A percentile compares a stretch with the other conserved stretches of the same genome.
phyloP scores from a whole-genome alignment of 2,113 vertebrate genomes.

The Todiramphus saurophagus region DNA sequence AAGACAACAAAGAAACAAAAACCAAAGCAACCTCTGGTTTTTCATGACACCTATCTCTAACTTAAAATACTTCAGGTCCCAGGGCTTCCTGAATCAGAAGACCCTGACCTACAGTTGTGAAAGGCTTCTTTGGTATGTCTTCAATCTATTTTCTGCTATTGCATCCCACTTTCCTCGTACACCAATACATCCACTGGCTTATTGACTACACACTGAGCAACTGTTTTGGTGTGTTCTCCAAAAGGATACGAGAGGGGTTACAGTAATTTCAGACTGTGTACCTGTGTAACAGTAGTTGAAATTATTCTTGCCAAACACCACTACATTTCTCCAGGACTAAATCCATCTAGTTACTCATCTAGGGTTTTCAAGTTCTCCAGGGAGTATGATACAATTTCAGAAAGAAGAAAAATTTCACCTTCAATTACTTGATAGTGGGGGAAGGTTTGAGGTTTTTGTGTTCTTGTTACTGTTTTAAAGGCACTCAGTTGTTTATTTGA shows the following conservation, averaged over 20 bases:
- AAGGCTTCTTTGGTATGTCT: neutral
- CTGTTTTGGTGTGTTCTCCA: neutral
- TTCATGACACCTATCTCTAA: neutral
- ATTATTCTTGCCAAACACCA: neutral
- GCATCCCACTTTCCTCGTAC: neutral
- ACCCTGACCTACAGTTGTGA: neutral
- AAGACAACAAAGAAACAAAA: neutral
- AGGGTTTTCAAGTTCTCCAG: neutral
- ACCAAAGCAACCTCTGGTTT: neutral
- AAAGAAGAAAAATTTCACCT: neutral
- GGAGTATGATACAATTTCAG: neutral
- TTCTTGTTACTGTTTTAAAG: neutral
- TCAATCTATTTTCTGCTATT: neutral
- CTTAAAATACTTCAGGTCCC: neutral
- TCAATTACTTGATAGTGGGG: neutral
- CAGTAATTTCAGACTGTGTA: neutral
- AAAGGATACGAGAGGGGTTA: neutral
- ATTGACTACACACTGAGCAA: neutral
- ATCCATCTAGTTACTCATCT: neutral
- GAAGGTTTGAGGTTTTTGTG: neutral
- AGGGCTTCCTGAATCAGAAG: neutral
- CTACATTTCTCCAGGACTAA: neutral
- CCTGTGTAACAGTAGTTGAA: neutral
- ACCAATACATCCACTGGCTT: neutral
- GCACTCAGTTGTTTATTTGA: neutral